Evolutionary conservation across 2,797 vertebrate species (phyloP), one percentile per base, ranked within the genome.

Genomic region (Aselliscus stoliczkanus): DNA sequence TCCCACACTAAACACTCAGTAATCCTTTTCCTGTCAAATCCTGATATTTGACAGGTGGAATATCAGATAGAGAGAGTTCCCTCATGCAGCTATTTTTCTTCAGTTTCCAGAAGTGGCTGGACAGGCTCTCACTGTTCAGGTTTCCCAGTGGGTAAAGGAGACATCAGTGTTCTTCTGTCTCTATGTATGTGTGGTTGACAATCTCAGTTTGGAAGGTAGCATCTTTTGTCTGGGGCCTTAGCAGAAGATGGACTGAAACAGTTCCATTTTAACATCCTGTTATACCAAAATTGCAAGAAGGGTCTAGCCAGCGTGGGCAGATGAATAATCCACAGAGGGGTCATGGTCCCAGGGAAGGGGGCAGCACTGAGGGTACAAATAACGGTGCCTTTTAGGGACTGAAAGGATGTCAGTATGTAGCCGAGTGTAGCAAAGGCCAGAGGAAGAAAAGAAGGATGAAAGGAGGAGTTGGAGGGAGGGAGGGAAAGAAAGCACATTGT

Each of bases 291-390:
- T 13, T 60, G 23, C 4, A 73, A 34, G 18, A 75, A 73, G 23
- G 8, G 29, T 54, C 17, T 52, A 12, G 11, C 13, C 4, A 29
- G 37, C 39, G 10, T 20, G 50, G 50, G 27, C 13, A 58, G n/a
- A 25, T 4, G 31, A 52, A 13, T 4, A 34, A 11, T 5, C 54
- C 54, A 62, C 5, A 27, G 31, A 25, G 29, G 5, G 39, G 42
- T n/a, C 29, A 20, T 1, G 34, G 31, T 18, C 17, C 27, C 18
- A 2, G 29, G 27, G 39, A 23, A 1, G 21, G 2, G 4, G 13
- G 12, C 12, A 47, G 9, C 15, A 5, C 31, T 14, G 15, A 73
- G 18, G 47, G 14, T 27, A 67, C 10, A 58, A 37, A 82, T 39
- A 15, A 44, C 4, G 47, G 7, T 15, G 70, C 21, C 44, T 42